Base-by-base conservation (phyloP, 2,113 vertebrate species). In the Silurus glanis region DNA sequence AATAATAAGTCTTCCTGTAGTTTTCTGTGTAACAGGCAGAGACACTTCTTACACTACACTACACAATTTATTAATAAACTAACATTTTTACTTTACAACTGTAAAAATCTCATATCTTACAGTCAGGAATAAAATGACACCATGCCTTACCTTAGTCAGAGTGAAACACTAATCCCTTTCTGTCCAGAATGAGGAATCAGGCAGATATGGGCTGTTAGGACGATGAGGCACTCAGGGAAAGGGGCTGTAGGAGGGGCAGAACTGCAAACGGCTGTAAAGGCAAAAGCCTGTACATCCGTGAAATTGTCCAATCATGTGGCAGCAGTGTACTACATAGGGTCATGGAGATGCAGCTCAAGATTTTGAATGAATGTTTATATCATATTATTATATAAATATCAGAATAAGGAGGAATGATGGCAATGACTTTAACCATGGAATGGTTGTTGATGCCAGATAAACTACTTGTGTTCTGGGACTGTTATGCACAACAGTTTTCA, bases 91-190 rank as follows among this genome's bases (percentile, higher is more conserved):
- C 19, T n/a, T 75, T 10, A 14, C n/a, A n/a, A n/a, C n/a, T 59
- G 16, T 80, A 80, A 45, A 80, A 28, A 28, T 9, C 25, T 37
- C 1, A 7, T 25, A 59, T 80, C 25, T 59, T 17, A 80, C 2
- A 84, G 3, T 75, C 51, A 78, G 17, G 14, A 2, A 19, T 80
- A 61, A 47, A 61, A 59, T 37, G 76, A 88, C 23, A 13, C 56
- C 23, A 53, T 13, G 83, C 23, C 94, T 94, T 95, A 95, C 94
- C 93, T 93, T 81, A 3, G 76, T 80, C 89, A 85, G 85, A 81
- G 58, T 19, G 28, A 61, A 37, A 14, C 72, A 58, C 6, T 82
- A 86, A 88, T 76, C 49, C 21, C 47, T 82, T 80, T 62, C 80
- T 56, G 72, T 82, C 53, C 71, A 55, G 14, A 83, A 25, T 67